Evolutionary conservation across 2,113 vertebrate species (phyloP).

Genomic region (Ia io): DNA sequence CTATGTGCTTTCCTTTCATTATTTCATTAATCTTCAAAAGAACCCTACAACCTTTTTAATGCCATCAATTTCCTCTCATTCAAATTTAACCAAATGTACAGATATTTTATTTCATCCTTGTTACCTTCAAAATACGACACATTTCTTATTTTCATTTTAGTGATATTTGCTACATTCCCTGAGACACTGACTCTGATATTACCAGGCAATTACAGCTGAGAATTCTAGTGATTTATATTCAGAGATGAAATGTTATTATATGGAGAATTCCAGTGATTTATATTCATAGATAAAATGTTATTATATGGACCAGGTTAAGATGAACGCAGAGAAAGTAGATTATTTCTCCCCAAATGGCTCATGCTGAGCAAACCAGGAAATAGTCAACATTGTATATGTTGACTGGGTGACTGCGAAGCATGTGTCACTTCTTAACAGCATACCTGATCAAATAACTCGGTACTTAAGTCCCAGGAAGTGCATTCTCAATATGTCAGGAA

Average conservation of each 20-base stretch:
- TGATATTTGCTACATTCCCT: not conserved
- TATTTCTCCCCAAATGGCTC: constrained; percentile 4
- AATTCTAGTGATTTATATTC: not conserved
- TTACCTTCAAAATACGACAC: not conserved
- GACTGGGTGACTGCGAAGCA: not conserved
- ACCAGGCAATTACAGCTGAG: not conserved
- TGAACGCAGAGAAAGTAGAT: not conserved
- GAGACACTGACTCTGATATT: not conserved
- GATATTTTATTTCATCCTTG: not conserved
- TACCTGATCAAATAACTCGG: not conserved
- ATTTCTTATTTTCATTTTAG: constrained; percentile 13
- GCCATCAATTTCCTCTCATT: not conserved
- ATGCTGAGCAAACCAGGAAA: not conserved
- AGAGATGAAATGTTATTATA: constrained; percentile 16
- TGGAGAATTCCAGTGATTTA: not conserved
- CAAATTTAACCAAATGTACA: not conserved
- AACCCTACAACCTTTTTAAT: constrained; percentile 29
- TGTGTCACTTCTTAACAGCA: not conserved
- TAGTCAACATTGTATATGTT: not conserved
- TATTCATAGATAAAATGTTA: constrained; percentile 22
- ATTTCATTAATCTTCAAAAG: constrained; percentile 22
- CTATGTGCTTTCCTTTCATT: not conserved
- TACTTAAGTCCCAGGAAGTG: not conserved
- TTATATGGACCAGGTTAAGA: not conserved
- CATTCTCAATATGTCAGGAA: not conserved